phyloP scores from a whole-genome alignment of 2,113 vertebrate genomes.

The Larimichthys crocea region DNA sequence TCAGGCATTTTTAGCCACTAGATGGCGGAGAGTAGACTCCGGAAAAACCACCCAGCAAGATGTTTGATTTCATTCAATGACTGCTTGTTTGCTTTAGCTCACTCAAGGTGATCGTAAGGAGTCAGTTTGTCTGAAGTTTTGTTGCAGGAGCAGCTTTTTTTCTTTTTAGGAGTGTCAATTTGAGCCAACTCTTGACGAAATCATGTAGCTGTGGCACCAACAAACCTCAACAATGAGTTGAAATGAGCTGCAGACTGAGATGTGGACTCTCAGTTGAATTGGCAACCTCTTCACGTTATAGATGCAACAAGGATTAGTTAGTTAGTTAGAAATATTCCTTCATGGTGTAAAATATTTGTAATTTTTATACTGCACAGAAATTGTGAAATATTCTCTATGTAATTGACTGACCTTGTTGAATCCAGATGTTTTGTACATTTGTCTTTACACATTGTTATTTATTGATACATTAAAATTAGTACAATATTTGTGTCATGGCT shows the following conservation, averaged over 20 bases:
- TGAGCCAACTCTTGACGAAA: not conserved
- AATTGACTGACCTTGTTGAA: not conserved
- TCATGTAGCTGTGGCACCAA: not conserved
- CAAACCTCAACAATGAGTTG: not conserved
- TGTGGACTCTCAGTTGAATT: not conserved
- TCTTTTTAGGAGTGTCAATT: no score
- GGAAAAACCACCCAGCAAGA: not conserved
- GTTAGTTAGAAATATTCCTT: not conserved
- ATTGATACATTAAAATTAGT: slow-evolving; percentile 49
- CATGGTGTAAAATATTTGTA: slow-evolving; percentile 4
- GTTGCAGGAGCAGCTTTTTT: not conserved
- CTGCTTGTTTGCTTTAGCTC: not conserved
- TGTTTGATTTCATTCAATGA: not conserved
- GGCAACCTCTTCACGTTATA: not conserved
- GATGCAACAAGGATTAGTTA: not conserved
- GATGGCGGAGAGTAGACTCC: not conserved
- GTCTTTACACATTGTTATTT: slow-evolving; percentile 44
- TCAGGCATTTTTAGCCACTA: not conserved
- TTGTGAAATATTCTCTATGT: slow-evolving; percentile 11
- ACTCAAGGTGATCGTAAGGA: not conserved
- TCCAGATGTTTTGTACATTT: slow-evolving; percentile 21
- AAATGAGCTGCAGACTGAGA: not conserved
- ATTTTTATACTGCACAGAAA: slow-evolving; percentile 10
- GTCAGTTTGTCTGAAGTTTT: not conserved
- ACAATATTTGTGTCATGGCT: not conserved